A percentile compares a stretch with the other conserved stretches of the same genome.
phyloP scores from a whole-genome alignment of 2,888 invertebrate genomes.

The Drosophila robusta region DNA sequence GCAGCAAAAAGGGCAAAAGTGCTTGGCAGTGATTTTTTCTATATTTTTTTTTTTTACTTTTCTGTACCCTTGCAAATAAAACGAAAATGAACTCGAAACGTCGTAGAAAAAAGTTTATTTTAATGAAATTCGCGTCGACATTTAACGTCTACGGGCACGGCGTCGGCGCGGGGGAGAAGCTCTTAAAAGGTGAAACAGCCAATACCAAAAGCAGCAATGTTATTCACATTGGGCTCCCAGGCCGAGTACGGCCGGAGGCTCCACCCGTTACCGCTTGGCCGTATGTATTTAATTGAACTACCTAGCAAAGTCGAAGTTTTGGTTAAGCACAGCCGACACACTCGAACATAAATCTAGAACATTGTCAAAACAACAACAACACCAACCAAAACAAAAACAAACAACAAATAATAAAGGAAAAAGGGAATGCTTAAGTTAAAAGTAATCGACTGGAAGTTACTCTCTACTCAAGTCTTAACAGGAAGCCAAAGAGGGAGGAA shows the following conservation, averaged over 20 bases:
- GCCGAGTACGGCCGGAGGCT: neutral
- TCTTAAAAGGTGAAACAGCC: conserved; percentile 15
- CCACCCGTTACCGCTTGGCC: conserved; percentile 10
- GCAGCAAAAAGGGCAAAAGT: conserved; percentile 62
- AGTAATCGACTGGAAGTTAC: neutral
- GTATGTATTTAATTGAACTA: conserved; percentile 30
- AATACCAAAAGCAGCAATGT: conserved; percentile 7
- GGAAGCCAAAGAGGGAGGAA: no score
- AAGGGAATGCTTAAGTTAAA: neutral
- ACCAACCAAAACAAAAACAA: neutral
- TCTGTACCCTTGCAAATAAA: conserved; percentile 63
- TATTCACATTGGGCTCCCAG: conserved; percentile 24
- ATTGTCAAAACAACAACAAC: conserved; percentile 11
- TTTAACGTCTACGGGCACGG: conserved; percentile 60
- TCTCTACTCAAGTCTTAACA: no score
- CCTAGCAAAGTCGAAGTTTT: conserved; percentile 20
- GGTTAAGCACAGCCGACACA: conserved; percentile 13
- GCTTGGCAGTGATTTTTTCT: conserved; percentile 69
- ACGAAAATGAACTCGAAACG: conserved; percentile 76
- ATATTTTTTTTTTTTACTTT: conserved; percentile 17
- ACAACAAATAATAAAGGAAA: conserved; percentile 19
- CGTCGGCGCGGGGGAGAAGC: neutral
- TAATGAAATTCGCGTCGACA: conserved; percentile 80
- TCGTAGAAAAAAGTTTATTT: conserved; percentile 79
- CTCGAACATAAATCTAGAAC: conserved; percentile 22